Evolutionary conservation across 2,113 vertebrate species (phyloP).

Genomic region (Setophaga kirtlandii): DNA sequence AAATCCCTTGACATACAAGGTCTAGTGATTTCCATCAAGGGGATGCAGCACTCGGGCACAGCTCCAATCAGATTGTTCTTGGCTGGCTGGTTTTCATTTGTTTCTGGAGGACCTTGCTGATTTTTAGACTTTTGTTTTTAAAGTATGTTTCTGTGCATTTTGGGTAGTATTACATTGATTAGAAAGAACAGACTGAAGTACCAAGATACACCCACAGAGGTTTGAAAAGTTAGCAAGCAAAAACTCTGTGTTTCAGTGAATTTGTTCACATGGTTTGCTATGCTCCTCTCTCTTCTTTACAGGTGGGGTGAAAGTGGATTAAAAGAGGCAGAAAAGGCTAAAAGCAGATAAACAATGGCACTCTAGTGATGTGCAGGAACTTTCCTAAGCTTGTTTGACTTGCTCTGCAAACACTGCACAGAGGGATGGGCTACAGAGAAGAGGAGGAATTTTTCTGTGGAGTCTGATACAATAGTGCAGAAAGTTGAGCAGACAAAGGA

Average conservation of each 20-base stretch:
- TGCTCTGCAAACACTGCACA: background rate
- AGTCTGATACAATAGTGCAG: background rate
- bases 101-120: background rate
- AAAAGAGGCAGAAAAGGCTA: background rate
- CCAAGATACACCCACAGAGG: accelerated
- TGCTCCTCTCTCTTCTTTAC: background rate
- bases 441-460: background rate
- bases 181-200: background rate
- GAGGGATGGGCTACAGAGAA: background rate
- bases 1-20: conserved; percentile 8
- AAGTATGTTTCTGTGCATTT: background rate
- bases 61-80: background rate
- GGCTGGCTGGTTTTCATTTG: background rate
- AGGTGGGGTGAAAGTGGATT: background rate
- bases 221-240: background rate
- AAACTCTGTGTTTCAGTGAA: background rate
- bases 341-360: background rate
- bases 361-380: background rate
- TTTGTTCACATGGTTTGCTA: background rate
- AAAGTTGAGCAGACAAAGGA: background rate
- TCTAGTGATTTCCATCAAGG: conserved; percentile 10
- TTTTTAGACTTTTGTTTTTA: background rate
- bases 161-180: background rate
- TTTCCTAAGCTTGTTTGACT: background rate
- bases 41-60: background rate